Evolutionary conservation across 2,797 vertebrate species (phyloP), one percentile per base, ranked within the genome.

Genomic region (Siniperca scherzeri): DNA sequence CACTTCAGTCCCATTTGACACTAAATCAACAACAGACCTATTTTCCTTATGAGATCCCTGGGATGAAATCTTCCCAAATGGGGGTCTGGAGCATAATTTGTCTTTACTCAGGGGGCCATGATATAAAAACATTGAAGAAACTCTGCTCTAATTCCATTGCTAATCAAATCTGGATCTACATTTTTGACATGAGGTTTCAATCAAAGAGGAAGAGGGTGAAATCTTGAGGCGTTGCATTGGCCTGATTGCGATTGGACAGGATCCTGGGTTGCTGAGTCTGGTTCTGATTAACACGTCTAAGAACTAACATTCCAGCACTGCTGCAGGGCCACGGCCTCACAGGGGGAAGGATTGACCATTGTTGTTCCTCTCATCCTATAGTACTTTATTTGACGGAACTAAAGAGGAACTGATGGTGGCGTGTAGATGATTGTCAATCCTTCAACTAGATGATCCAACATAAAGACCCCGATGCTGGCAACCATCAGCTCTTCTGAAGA

Each of bases 211-310:
- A 82, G 74, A 66, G 81, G 81, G 74, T 2, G 38, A 78, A 88
- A 85, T 88, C 72, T 89, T 92, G 73, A 89, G 88, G 84, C 80
- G 42, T 77, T 73, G 60, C 80, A 53, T 48, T 85, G 85, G 84
- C 82, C 77, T 88, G 86, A 89, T 89, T 89, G 91, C 70, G 70
- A 91, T 87, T 91, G 82, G 87, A 91, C 22, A n/a, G 68, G 82
- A 87, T 88, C 87, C 90, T 70, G 61, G 78, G 70, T 77, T 69
- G 55, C 83, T 40, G 77, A 79, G 89, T 94, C 93, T 95, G 96
- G 89, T 93, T 94, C 78, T 93, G 94, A 95, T 96, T 96, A 95
- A 87, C 89, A 86, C 74, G 80, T 91, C 87, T 66, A 48, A 66
- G 87, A 83, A 71, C 88, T 81, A 91, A 89, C 87, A 90, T 93